phyloP scores from a whole-genome alignment of 2,113 vertebrate species.

The Pongo abelii region DNA sequence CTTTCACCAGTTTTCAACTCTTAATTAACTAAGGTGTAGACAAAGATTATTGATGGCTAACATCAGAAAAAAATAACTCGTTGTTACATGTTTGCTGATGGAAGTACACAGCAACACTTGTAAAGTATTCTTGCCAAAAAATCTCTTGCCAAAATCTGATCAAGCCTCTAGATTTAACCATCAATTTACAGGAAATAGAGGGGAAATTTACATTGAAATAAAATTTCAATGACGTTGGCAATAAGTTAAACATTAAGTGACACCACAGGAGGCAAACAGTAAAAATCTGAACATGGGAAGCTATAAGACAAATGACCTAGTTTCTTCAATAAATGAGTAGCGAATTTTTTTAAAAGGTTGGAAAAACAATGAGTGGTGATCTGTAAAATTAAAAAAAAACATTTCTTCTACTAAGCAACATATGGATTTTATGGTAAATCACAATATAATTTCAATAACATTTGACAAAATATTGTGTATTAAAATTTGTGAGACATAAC shows the following conservation, averaged over 20 bases:
- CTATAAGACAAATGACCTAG: background rate
- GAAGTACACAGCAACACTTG: background rate
- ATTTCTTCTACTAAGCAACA: background rate
- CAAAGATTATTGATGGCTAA: background rate
- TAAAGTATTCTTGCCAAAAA: slow-evolving; percentile 10
- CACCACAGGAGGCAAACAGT: background rate
- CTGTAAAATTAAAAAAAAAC: slow-evolving; percentile 33
- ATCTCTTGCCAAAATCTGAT: background rate
- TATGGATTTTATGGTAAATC: background rate
- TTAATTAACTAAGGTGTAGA: background rate
- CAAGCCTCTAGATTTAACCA: slow-evolving; percentile 31
- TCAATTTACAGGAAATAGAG: background rate
- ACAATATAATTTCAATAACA: background rate
- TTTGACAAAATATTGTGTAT: background rate
- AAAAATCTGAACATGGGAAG: background rate
- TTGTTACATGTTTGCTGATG: background rate
- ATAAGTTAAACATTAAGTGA: background rate
- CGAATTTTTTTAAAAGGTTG: background rate
- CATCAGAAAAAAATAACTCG: background rate
- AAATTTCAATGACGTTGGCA: too few relatives aligned
- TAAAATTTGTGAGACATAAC: background rate
- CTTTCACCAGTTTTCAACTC: background rate
- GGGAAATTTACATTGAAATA: too few relatives aligned
- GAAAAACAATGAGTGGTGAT: background rate
- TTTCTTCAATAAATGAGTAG: background rate